These are phyloP conservation scores for Cryptotis parvus DNA, from an alignment of 2,113 vertebrate genomes.

Conservation along the genomic window DNA sequence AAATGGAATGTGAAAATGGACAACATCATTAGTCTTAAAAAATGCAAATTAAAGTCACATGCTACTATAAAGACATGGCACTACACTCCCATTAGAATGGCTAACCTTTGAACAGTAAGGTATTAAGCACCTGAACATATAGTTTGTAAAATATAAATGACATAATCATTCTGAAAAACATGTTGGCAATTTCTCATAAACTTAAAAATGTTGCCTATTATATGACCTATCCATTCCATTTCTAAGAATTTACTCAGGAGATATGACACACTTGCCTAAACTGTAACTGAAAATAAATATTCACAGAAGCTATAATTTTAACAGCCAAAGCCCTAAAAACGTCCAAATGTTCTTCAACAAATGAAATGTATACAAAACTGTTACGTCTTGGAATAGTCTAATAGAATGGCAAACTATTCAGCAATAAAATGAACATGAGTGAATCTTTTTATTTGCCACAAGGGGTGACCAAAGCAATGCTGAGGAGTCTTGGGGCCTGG, in stretches of 20 bases:
- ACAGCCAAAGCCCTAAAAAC: slow-evolving; percentile 41
- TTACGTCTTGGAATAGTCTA: background rate
- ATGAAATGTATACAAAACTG: background rate
- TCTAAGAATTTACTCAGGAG: background rate
- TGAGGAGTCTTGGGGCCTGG: too few species aligned
- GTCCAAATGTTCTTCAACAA: slow-evolving; percentile 6
- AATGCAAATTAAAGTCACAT: too few species aligned
- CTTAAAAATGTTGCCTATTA: background rate
- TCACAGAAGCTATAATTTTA: slow-evolving; percentile 25
- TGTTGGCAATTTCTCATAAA: background rate
- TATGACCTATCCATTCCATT: slow-evolving; percentile 21
- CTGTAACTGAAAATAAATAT: slow-evolving; percentile 16
- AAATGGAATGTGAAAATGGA: too few species aligned
- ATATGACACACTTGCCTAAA: slow-evolving; percentile 41
- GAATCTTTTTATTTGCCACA: too few species aligned
- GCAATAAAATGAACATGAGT: slow-evolving; percentile 18
- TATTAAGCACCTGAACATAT: too few species aligned
- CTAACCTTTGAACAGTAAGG: too few species aligned
- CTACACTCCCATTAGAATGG: too few species aligned
- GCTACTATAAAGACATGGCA: too few species aligned
- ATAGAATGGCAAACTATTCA: background rate
- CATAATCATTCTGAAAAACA: background rate
- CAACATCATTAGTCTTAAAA: too few species aligned
- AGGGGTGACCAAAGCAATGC: too few species aligned
- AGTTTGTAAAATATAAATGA: background rate